Conservation (phyloP, 2,797 vertebrate genomes). For the Artibeus lituratus region DNA sequence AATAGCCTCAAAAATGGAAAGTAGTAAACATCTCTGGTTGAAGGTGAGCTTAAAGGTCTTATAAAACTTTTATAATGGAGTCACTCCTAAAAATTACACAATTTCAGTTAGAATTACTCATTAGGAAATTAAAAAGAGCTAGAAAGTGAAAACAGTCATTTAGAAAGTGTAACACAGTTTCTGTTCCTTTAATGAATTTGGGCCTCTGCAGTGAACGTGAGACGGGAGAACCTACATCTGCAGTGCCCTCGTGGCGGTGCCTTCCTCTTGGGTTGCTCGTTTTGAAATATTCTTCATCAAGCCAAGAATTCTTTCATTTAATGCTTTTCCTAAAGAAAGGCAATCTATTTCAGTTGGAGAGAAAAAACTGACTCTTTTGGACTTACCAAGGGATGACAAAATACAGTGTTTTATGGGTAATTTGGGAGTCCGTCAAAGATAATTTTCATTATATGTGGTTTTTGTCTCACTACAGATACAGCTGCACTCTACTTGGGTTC, state of each 20-base stretch:
- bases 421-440: neutral
- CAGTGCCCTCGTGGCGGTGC: neutral
- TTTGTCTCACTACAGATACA: constrained; percentile 9
- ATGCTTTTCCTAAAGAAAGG: neutral
- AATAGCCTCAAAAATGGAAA: neutral
- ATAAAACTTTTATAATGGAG: neutral
- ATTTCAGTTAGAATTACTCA: neutral
- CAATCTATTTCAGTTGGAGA: neutral
- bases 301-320: neutral
- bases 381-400: neutral
- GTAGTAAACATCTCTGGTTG: neutral
- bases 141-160: neutral
- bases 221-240: neutral
- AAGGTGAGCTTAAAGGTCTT: neutral
- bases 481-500: neutral
- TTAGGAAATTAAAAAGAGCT: neutral
- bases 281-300: neutral
- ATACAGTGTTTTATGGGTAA: neutral
- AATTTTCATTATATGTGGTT: neutral
- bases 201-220: neutral
- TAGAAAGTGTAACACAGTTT: neutral
- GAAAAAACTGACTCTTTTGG: neutral
- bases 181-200: neutral
- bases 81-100: neutral
- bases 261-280: neutral